Evolutionary conservation across 2,113 vertebrate genomes (phyloP), one percentile per base, ranked within the genome.

Genomic region (Alaudala cheleensis): DNA sequence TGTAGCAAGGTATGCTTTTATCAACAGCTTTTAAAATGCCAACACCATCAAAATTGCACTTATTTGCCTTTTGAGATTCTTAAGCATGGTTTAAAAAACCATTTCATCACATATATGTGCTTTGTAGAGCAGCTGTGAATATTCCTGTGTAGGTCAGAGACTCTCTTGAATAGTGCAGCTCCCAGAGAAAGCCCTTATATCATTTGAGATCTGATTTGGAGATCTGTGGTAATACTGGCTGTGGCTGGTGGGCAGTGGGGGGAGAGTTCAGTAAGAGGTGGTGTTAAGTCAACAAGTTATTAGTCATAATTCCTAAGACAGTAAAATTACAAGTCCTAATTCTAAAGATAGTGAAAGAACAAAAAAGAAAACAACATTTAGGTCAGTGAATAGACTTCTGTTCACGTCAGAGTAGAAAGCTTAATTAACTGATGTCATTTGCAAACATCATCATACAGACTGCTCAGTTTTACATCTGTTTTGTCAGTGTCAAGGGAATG

Each of bases 361-460:
- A 73, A 87, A 88, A 92, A 50, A 10, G 6, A 51, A n/a, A 92
- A 58, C 34, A 78, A 20, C 9, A 60, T 86, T 76, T 86, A 86
- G 61, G 31, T 91, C 78, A 92, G 12, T 67, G 33, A 86, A 73
- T 39, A 61, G 54, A 50, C 22, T 85, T 94, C 37, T 56, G 49
- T 76, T 94, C 50, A 53, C 42, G 58, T 60, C 70, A 81, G 53
- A 78, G 31, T 45, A 88, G 60, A 42, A 96, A 66, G 39, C 37
- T 81, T 93, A 90, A 94, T 91, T 93, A 95, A 91, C 57, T 50
- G 67, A 29, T 89, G 69, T 92, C 54, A 81, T 91, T 89, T 94
- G 77, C 77, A 87, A 94, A 81, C 72, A 92, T 79, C 81, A 50
- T 76, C 71, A 66, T 74, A 69, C 29, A 88, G 72, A 40, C 70